Evolutionary conservation across 2,797 vertebrate genomes (phyloP), one percentile per base, ranked within the genome.

Genomic region (Avahi laniger): DNA sequence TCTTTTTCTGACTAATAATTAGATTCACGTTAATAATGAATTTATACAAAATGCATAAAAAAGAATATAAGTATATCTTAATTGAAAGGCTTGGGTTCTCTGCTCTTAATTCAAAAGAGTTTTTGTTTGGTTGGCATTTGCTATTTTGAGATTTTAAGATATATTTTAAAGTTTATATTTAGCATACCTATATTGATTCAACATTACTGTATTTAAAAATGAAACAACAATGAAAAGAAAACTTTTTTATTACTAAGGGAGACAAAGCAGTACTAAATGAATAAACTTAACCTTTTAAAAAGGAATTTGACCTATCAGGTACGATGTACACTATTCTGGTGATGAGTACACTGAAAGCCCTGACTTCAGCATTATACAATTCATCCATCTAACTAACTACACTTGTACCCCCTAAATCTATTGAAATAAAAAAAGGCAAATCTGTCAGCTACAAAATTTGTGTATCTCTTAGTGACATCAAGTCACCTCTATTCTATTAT

Each of bases 191-290:
- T 70, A 4, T 94, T 57, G 46, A 87, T 46, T 88, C 57, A 88
- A 86, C 95, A 94, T 83, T 80, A 88, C 3, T 92, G 26, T 43
- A 84, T 84, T 94, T 94, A 57, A 94, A 94, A 96, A 91, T 90
- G 38, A 96, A 91, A 78, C 18, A 78, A 59, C 65, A 96, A 95
- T 41, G 43, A 48, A 81, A 79, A 89, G 28, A 92, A 89, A 93
- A 50, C 1, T 38, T 87, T 81, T 91, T 33, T 67, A 10, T 48
- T 86, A 73, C 30, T 50, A 70, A 70, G 6, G 18, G 11, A 82
- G 69, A 7, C 22, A 94, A 95, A 95, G 28, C 7, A 89, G 38
- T 88, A 61, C 18, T 72, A 93, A 90, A 91, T 84, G 35, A 83
- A 94, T 79, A 80, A 75, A 94, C 5, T 75, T 91, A 5, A 69